Base-by-base conservation (phyloP, 2,888 invertebrate genomes). In the Oegoconia quadripuncta region DNA sequence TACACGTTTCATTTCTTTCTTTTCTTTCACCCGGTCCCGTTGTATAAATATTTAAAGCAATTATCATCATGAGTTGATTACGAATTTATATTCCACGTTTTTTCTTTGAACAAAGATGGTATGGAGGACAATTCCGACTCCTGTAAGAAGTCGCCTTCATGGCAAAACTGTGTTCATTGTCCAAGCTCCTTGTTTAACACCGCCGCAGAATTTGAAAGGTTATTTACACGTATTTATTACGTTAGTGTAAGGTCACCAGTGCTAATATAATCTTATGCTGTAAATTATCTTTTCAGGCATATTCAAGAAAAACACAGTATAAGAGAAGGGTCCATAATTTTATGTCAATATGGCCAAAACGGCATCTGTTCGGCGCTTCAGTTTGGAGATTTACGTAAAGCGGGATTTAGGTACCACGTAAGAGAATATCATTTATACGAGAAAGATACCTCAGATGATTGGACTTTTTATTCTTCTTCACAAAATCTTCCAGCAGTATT, bases 401-500 rank as follows among this genome's bases (percentile, higher is more conserved):
- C 92, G 41, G 97, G 97, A 65, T 97, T 97, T 73, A 93, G 95
- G 78, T 93, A 93, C 52, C 97, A 97, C 73, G 93, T 96, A 35
- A 88, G 91, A 44, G 92, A 93, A 62, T 89, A 90, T 54, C 91
- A 92, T 59, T 76, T 90, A 40, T 78, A 71, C 50, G 64, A 70
- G 13, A 75, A 71, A 42, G 64, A 72, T 45, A 51, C 40, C 11
- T 71, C 78, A 41, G 89, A 92, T 63, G 79, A 90, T 71, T 97
- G 96, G 96, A 93, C 93, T n/a, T 89, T 95, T 42, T 97, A 94
- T 77, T 95, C 95, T 34, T 95, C 97, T 35, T 92, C 95, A 35
- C 98, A 98, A 80, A 98, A 98, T 80, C 89, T 99, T 50, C 96
- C 98, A 23, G 97, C 98, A 40, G 97, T 97, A 51, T 89, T 99